These are phyloP conservation scores for Ondatra zibethicus DNA, from an alignment of 2,113 vertebrate species.

Conservation along the genomic window DNA sequence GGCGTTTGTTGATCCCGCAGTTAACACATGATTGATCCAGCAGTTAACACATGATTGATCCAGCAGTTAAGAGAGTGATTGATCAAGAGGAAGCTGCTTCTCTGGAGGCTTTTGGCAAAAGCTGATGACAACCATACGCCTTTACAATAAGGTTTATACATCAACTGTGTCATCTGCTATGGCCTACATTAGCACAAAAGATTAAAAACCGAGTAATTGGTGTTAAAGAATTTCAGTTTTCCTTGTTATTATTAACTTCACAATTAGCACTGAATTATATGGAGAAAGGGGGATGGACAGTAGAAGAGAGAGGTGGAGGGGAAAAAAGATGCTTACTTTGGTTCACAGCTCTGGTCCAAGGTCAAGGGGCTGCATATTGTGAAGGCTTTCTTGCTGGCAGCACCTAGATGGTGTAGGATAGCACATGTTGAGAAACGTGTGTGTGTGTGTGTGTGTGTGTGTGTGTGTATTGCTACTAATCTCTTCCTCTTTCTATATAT, in stretches of 20 bases:
- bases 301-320: background rate
- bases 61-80: background rate
- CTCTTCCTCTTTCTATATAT: background rate
- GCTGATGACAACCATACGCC: background rate
- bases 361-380: background rate
- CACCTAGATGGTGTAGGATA: background rate
- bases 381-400: background rate
- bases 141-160: conserved; percentile 30
- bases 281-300: background rate
- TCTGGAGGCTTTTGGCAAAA: background rate
- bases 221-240: conserved; percentile 35
- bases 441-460: background rate
- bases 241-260: background rate
- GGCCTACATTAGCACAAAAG: conserved; percentile 15
- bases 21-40: conserved; percentile 4
- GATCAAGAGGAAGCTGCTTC: background rate
- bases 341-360: background rate
- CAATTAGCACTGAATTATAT: background rate
- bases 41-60: conserved; percentile 7
- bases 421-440: background rate
- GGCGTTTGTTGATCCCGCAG: background rate
- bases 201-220: conserved; percentile 21
- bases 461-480: background rate
- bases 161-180: background rate
- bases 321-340: background rate